Evolutionary conservation across 2,113 vertebrate species (phyloP).

Genomic region (Urocynchramus pylzowi): DNA sequence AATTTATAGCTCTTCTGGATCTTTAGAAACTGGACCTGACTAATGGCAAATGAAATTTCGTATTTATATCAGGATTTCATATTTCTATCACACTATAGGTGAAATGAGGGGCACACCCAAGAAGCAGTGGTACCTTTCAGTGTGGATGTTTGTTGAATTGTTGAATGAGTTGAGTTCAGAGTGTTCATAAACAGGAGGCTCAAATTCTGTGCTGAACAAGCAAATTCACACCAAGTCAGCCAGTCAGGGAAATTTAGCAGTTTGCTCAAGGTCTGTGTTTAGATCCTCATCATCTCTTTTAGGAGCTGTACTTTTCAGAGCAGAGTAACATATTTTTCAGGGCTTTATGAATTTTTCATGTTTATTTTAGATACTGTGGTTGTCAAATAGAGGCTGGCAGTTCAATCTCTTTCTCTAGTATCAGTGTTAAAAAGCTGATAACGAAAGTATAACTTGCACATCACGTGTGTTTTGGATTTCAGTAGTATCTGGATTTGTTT

Average conservation of each 20-base stretch:
- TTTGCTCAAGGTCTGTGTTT: background rate
- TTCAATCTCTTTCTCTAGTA: background rate
- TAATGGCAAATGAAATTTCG: background rate
- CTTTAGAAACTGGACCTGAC: background rate
- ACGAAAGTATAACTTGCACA: rapidly evolving
- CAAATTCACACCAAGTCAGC: background rate
- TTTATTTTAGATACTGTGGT: background rate
- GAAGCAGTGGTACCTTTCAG: background rate
- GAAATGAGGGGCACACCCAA: background rate
- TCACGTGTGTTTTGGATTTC: background rate
- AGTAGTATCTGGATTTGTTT: background rate
- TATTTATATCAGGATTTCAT: background rate
- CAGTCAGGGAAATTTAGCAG: background rate
- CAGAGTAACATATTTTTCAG: background rate
- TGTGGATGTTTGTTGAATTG: background rate
- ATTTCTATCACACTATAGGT: rapidly evolving
- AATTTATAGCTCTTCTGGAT: background rate
- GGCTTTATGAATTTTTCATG: background rate
- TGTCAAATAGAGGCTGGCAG: background rate
- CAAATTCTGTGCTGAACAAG: background rate
- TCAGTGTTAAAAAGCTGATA: background rate
- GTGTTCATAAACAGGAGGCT: background rate
- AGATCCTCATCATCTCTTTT: background rate
- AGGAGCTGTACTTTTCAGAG: background rate
- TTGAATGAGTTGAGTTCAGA: background rate